A percentile compares a stretch with the other conserved stretches of the same genome.
Evolutionary conservation across 2,797 vertebrate species (phyloP).

Genomic region (Stomatorhinus walkeri): DNA sequence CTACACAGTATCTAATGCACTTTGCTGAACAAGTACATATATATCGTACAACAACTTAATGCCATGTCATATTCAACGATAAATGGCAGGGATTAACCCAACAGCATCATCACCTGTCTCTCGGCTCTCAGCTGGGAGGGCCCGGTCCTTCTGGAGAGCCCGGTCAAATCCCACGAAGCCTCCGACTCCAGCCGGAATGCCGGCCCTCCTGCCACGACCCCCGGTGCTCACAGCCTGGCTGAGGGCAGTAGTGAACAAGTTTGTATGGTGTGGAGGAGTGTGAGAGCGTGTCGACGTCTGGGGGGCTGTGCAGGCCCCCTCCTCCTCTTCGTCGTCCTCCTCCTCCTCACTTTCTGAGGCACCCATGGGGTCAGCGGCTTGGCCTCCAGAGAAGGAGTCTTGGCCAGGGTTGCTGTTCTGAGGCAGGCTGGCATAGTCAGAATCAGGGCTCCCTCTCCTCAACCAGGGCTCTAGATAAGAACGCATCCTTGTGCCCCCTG

Average conservation of each 20-base stretch:
- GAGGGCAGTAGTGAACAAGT: conserved; percentile 83
- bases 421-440: conserved; percentile 32
- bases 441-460: conserved; percentile 45
- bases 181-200: conserved; percentile 46
- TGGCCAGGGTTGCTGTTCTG: conserved; percentile 39
- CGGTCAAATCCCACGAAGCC: conserved; percentile 64
- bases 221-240: conserved; percentile 51
- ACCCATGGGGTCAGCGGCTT: conserved; percentile 30
- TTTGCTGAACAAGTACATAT: neutral
- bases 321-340: conserved; percentile 33
- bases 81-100: neutral
- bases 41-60: neutral
- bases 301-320: conserved; percentile 21
- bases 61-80: neutral
- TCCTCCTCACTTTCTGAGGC: conserved; percentile 53
- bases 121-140: conserved; percentile 66
- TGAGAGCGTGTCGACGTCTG: conserved; percentile 34
- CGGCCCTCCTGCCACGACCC: conserved; percentile 61
- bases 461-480: conserved; percentile 54
- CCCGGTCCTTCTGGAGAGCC: conserved; percentile 66
- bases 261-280: conserved; percentile 65
- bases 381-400: conserved; percentile 52
- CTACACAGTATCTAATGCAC: neutral
- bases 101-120: conserved; percentile 66
- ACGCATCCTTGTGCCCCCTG: conserved; percentile 54